Conservation (phyloP, 2,888 invertebrate species). For the Tridacna gigas region DNA sequence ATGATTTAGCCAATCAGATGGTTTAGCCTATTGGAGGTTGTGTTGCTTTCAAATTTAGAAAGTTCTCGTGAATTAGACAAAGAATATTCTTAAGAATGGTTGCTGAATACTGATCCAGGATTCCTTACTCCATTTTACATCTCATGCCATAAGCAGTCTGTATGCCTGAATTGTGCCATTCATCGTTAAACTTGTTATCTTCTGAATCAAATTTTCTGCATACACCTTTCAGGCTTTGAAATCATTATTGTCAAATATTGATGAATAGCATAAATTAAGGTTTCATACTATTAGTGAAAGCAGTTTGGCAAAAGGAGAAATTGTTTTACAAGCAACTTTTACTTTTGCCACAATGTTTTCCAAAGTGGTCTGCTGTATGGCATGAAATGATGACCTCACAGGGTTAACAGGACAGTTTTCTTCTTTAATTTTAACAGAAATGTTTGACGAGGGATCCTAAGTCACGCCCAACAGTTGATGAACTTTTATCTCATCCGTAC, state of each 20-base stretch:
- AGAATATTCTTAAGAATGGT: no score
- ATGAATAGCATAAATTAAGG: neutral
- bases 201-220: neutral
- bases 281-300: neutral
- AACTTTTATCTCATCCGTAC: conserved; percentile 87
- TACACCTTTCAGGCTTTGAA: neutral
- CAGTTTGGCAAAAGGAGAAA: neutral
- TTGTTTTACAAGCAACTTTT: neutral
- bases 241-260: neutral
- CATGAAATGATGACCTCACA: no score
- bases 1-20: no score
- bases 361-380: neutral
- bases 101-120: no score
- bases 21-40: no score
- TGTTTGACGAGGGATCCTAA: conserved; percentile 91
- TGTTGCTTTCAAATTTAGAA: no score
- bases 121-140: no score
- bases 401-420: neutral
- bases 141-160: no score
- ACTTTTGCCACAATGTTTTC: neutral
- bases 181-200: neutral
- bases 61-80: no score
- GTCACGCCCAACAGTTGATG: conserved; percentile 90
- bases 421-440: conserved; percentile 67
- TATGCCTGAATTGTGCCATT: no score